Base-by-base conservation (phyloP, 2,113 vertebrate species). In the Sardina pilchardus region DNA sequence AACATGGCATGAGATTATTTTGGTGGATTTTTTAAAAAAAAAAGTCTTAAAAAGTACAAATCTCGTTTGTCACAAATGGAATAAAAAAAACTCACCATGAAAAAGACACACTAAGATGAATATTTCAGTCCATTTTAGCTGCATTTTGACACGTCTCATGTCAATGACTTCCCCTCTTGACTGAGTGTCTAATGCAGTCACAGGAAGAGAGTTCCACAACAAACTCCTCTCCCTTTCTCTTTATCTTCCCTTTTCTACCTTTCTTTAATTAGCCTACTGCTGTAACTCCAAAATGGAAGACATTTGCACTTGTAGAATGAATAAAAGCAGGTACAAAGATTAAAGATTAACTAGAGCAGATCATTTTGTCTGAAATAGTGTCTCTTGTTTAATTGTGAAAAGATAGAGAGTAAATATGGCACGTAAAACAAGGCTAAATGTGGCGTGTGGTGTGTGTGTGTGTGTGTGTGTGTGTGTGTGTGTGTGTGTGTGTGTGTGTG, bases 191-290 rank as follows among this genome's bases (percentile, higher is more conserved):
- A 16, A 36, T 36, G 34, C 71, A 39, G 71, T 78, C 26, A 78
- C 34, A 78, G 71, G 71, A 78, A 78, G 71, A 67, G n/a, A 78
- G 71, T 78, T 36, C 71, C 71, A 78, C 71, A 30, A 30, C 34
- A 36, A 78, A 39, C 36, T 14, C 71, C 71, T 19, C 71, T 0
- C 1, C 0, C 0, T 75, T 92, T 92, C 0, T 0, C 0, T 0
- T 71, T 34, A 3, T 34, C 71, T 78, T 34, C 71, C 71, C 16
- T 78, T 36, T 53, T 53, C 16, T 4, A 53, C 26, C 30, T 12
- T 30, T 3, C 26, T 75, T 34, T 78, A 17, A 34, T 14, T 30
- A n/a, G n/a, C n/a, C n/a, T n/a, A 14, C 34, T 78, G 30, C 30
- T 34, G 12, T 36, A 3, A 78, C 71, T 36, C 10, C 12, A 59